Evolutionary conservation across 2,888 invertebrate species (phyloP).

Genomic region (Phortica magna): DNA sequence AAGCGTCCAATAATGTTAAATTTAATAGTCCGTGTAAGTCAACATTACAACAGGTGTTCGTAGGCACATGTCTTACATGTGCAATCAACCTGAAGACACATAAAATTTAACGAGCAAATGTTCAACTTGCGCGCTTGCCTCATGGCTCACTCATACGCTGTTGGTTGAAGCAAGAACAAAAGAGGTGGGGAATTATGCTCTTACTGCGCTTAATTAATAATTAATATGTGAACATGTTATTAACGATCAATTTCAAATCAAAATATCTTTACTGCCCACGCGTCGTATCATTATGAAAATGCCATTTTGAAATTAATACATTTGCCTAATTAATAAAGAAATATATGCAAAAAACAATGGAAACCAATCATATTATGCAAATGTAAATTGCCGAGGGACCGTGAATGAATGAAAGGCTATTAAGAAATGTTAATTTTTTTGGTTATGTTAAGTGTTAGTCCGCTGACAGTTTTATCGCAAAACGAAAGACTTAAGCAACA

Average conservation of each 20-base stretch:
- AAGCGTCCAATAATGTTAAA: neutral
- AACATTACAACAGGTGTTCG: neutral
- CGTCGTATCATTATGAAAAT: too few species aligned
- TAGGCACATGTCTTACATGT: conserved; percentile 1
- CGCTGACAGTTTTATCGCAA: neutral
- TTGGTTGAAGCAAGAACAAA: neutral
- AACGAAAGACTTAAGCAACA: conserved; percentile 69
- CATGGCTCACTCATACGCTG: neutral
- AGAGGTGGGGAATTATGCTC: too few species aligned
- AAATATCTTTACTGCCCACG: too few species aligned
- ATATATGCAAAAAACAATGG: neutral
- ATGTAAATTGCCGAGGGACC: neutral
- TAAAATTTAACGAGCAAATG: neutral
- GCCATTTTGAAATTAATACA: too few species aligned
- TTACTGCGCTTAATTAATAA: too few species aligned
- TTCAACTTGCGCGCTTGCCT: neutral
- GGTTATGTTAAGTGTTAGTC: neutral
- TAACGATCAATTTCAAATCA: too few species aligned
- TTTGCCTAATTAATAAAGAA: too few species aligned
- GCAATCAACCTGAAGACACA: neutral
- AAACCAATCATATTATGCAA: neutral
- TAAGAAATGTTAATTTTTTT: neutral
- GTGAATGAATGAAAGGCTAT: neutral
- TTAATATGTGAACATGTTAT: too few species aligned
- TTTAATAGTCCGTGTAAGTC: neutral